Conservation (phyloP, 2,888 invertebrate genomes). For the Morpho achilles region DNA sequence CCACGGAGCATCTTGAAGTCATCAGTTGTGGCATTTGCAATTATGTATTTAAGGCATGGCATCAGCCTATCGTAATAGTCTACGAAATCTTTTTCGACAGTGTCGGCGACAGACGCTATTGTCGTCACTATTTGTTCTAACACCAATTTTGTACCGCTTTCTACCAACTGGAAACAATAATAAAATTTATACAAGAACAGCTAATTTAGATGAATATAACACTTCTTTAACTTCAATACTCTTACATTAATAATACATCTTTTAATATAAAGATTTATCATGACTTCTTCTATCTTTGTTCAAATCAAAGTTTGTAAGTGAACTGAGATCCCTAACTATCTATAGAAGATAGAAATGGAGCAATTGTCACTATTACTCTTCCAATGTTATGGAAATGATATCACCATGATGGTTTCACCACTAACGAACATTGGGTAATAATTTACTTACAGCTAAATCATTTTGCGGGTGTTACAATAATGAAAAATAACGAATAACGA, state of each 20-base stretch:
- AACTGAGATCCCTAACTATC: conserved; percentile 68
- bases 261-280: too few species aligned
- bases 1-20: conserved; percentile 95
- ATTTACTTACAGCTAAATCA: too few species aligned
- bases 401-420: conserved; percentile 49
- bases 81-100: conserved; percentile 97
- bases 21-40: conserved; percentile 93
- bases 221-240: too few species aligned
- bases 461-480: too few species aligned
- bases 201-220: too few species aligned
- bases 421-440: conserved; percentile 72
- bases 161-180: conserved; percentile 39
- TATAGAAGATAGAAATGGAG: conserved; percentile 59
- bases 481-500: too few species aligned
- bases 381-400: conserved; percentile 76
- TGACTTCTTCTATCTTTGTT: too few species aligned
- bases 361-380: conserved; percentile 64
- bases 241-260: too few species aligned
- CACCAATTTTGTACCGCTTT: conserved; percentile 96
- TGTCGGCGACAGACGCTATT: conserved; percentile 98
- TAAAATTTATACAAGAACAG: too few species aligned
- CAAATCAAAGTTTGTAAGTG: conserved; percentile 45
- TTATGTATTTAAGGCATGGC: conserved; percentile 98
- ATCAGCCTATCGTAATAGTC: conserved; percentile 95
- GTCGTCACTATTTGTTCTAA: conserved; percentile 99